A percentile compares a stretch with the other conserved stretches of the same genome.
Evolutionary conservation across 2,113 vertebrate species (phyloP).

Genomic region (Caranx ignobilis): DNA sequence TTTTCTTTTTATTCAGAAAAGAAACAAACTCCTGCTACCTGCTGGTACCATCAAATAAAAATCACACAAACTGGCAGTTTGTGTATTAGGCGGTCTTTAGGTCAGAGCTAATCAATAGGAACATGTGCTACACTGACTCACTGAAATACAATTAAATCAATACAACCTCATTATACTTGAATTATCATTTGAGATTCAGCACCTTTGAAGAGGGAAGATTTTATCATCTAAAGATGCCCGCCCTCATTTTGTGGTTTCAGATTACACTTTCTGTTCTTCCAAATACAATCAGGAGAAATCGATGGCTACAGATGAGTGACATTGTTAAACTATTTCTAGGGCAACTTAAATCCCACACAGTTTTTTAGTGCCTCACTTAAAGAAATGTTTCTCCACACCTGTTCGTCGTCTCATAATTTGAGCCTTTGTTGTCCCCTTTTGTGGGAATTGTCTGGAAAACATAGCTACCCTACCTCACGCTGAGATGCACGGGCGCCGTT

Average conservation of each 20-base stretch:
- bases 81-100: constrained; percentile 30
- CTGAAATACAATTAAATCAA: constrained; percentile 55
- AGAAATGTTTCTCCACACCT: constrained; percentile 53
- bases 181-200: constrained; percentile 46
- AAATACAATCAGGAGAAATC: constrained; percentile 60
- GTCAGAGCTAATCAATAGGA: constrained; percentile 44
- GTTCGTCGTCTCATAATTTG: constrained; percentile 61
- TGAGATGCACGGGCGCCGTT: constrained; percentile 60
- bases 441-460: constrained; percentile 65
- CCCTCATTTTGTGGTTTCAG: constrained; percentile 34
- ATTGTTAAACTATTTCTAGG: constrained; percentile 59
- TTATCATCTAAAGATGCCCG: constrained; percentile 45
- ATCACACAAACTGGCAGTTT: constrained; percentile 4
- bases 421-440: constrained; percentile 9
- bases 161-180: constrained; percentile 43
- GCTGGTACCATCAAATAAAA: constrained; percentile 19
- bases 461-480: constrained; percentile 42
- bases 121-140: constrained; percentile 46
- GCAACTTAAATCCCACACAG: constrained; percentile 49
- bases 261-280: constrained; percentile 53
- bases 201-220: constrained; percentile 30
- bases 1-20: constrained; percentile 12
- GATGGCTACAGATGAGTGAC: constrained; percentile 58
- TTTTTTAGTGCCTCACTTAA: constrained; percentile 72
- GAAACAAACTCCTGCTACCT: constrained; percentile 3